These are phyloP conservation scores for Patiria miniata DNA, from an alignment of 35 echinoderm and acorn worm genomes.

Conservation along the genomic window DNA sequence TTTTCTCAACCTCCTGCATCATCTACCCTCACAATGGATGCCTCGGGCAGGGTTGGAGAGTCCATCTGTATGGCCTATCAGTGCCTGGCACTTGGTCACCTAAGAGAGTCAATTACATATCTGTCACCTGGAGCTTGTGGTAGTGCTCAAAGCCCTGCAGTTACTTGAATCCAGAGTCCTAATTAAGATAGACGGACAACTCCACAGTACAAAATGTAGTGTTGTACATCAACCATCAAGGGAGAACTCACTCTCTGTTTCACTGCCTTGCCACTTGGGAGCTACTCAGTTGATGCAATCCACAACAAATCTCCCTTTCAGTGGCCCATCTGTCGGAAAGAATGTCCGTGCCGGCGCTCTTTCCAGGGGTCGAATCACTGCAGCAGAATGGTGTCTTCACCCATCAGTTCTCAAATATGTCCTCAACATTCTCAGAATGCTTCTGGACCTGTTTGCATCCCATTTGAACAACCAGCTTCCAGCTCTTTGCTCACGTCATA, in stretches of 20 bases:
- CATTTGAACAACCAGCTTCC: constrained; percentile 18
- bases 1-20: no score
- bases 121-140: no score
- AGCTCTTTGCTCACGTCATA: constrained; percentile 2
- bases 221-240: not conserved
- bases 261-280: not conserved
- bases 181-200: constrained; percentile 10
- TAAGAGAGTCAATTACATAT: no score
- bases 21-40: no score
- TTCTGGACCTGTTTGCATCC: constrained; percentile 57
- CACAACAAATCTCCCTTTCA: not conserved
- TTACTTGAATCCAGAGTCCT: not conserved
- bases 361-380: not conserved
- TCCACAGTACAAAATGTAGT: not conserved
- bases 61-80: no score
- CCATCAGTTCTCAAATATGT: not conserved
- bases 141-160: no score
- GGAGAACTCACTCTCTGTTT: constrained; percentile 18
- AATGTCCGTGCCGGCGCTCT: constrained; percentile 25
- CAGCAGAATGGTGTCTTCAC: constrained; percentile 30
- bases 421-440: not conserved
- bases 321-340: constrained; percentile 16
- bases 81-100: no score
- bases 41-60: no score
- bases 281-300: constrained; percentile 14